Base-by-base conservation (phyloP, 2,797 vertebrate genomes). In the Enteromius trimaculatus region DNA sequence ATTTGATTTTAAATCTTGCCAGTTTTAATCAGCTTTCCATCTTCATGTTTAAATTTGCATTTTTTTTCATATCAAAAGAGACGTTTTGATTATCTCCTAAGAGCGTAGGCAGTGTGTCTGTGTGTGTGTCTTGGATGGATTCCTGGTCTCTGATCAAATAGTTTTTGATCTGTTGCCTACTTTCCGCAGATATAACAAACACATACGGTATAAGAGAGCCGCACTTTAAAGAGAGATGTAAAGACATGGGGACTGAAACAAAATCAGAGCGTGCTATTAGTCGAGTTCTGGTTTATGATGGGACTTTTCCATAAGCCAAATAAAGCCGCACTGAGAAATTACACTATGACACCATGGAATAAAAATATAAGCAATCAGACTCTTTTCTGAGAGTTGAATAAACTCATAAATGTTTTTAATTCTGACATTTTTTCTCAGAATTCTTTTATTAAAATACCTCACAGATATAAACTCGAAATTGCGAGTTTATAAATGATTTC, bases 51-150 rank as follows among this genome's bases (percentile, higher is more conserved):
- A 82, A 82, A 82, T 82, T 53, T 3, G 58, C 58, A 65, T 42
- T 51, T 74, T 47, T 69, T 75, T 60, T 68, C 47, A 34, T 49
- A 77, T 77, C 51, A 77, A 55, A 77, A 55, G 72, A 77, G 19
- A 26, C 72, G 44, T 44, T 77, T 42, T 21, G 31, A 53, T 75
- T 21, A 66, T 53, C 53, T 81, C 68, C 16, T 11, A 62, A 47
- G 31, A 77, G 81, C 26, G 69, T 23, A 70, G 64, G 31, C 62
- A 34, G 17, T 6, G 72, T 39, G n/a, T 78, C 68, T 64, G 78
- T 80, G 72, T 77, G 62, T 51, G 55, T 76, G 77, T 86, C 19
- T 82, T 65, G 83, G 74, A 72, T 66, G 14, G 19, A 64, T 64
- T 84, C 65, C 47, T 64, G 37, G 39, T 76, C 68, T 37, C 17